These are phyloP conservation scores for Adelosebastes latens DNA, from an alignment of 2,797 vertebrate species.

Conservation along the genomic window DNA sequence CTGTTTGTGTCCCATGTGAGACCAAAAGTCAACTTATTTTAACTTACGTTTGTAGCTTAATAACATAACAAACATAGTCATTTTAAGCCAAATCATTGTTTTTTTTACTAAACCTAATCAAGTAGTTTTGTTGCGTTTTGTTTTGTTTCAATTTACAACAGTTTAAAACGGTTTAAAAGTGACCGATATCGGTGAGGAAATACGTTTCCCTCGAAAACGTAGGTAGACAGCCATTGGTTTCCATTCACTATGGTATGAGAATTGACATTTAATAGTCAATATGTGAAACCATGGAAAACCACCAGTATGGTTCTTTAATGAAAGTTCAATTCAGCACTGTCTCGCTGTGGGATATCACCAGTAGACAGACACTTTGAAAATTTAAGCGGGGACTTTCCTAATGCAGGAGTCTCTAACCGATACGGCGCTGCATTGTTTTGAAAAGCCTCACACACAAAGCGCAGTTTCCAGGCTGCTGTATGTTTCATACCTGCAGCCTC, in stretches of 20 bases:
- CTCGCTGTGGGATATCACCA: background rate
- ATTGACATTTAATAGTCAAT: background rate
- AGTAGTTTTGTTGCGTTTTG: no score
- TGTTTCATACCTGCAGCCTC: slow-evolving; percentile 48
- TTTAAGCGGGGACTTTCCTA: background rate
- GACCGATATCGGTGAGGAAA: no score
- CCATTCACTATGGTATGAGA: background rate
- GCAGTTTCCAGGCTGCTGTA: background rate
- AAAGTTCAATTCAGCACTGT: background rate
- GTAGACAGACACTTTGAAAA: background rate
- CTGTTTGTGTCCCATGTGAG: no score
- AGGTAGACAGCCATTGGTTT: background rate
- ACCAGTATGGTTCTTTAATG: background rate
- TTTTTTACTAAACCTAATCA: no score
- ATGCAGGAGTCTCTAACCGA: background rate
- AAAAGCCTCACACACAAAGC: background rate
- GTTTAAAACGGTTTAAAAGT: no score
- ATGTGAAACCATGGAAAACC: no score
- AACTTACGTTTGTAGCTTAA: no score
- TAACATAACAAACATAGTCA: no score
- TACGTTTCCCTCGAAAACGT: no score
- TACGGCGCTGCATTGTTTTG: background rate
- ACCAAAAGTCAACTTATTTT: no score
- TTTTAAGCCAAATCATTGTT: no score
- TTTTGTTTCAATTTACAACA: no score